Evolutionary conservation across 2,888 invertebrate species (phyloP), one percentile per base, ranked within the genome.

Genomic region (Caenorhabditis sp.): DNA sequence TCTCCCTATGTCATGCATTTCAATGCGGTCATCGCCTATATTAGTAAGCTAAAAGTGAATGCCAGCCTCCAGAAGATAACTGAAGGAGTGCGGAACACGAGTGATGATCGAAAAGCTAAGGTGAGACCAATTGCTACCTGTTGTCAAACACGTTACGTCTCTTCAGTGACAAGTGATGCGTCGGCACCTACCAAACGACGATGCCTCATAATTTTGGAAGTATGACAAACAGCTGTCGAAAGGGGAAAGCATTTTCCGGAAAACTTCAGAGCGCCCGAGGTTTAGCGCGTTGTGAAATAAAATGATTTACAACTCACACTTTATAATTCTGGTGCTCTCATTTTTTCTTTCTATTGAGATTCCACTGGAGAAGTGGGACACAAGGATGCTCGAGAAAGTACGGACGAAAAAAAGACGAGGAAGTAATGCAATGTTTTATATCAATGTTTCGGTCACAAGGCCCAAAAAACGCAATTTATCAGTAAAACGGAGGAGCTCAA

Each of bases 211-310:
- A 70, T 70, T 70, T 52, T 53, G 53, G 53, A 70, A 68, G 58
- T 70, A 68, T 68, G 70, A 70, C 70, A 39, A 70, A 59, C 70
- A 70, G 59, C 70, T 70, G 70, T 53, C 53, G 32, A n/a, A n/a
- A n/a, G n/a, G n/a, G n/a, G n/a, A n/a, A n/a, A 48, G 11, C 11
- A 20, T 20, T 53, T 62, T n/a, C n/a, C 30, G 20, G 22, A 52
- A 20, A 35, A 37, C 32, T 17, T 52, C 22, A 43, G 27, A 35
- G 35, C 11, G 4, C 6, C 39, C 17, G 30, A n/a, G n/a, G n/a
- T n/a, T n/a, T 20, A 15, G 35, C 13, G 22, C 3, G 46, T 20
- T 41, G 30, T 22, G 30, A 20, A 8, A 24, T 32, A 41, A 56
- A 66, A 66, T 65, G 15, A 66, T 66, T 56, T 66, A 39, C 30